Conservation (phyloP, 2,888 invertebrate species). For the Polydrusus pterygomalis region DNA sequence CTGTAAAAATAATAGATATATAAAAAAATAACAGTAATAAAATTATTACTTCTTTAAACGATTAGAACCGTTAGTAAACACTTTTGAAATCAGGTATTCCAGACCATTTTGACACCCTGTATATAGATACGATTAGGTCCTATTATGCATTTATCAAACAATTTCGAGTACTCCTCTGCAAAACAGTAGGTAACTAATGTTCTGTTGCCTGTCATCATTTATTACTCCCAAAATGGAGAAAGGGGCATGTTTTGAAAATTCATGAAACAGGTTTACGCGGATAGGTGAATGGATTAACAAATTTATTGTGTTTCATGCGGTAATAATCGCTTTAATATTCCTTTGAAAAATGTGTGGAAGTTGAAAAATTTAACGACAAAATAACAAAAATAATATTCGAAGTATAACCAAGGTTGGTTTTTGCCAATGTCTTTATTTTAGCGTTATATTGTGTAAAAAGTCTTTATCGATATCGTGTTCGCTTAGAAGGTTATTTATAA, state of each 20-base stretch:
- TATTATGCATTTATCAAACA: not conserved
- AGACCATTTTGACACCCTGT: no score
- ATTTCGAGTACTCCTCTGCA: constrained; percentile 8
- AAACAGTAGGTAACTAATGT: constrained; percentile 22
- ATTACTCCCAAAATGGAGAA: constrained; percentile 23
- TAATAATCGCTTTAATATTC: not conserved
- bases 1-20: no score
- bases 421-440: not conserved
- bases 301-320: constrained; percentile 4
- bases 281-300: constrained; percentile 24
- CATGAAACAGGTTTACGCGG: constrained; percentile 24
- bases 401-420: no score
- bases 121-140: no score
- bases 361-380: not conserved
- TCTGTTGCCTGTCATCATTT: constrained; percentile 28
- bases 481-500: no score
- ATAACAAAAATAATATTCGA: no score
- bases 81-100: no score
- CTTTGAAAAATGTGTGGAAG: not conserved
- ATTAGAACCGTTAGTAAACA: no score
- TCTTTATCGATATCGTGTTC: no score
- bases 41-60: no score
- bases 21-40: no score
- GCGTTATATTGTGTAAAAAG: no score
- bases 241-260: constrained; percentile 25